phyloP scores from a whole-genome alignment of 1,140 invertebrate genomes.

The Brachionus plicatilis region DNA sequence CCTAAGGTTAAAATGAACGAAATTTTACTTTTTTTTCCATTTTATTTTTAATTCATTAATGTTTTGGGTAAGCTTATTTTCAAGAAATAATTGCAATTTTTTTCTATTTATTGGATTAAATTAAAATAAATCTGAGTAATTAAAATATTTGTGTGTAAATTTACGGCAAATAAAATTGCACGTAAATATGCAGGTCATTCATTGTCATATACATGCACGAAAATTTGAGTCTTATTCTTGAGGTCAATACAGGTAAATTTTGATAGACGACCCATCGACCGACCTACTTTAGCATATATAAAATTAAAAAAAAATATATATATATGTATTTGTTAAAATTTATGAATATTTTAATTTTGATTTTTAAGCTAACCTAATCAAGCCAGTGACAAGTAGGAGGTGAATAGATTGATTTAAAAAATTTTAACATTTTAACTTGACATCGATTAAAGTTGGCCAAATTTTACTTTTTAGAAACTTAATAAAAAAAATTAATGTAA shows the following conservation, averaged over 20 bases:
- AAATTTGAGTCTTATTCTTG: neutral
- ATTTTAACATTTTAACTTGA: neutral
- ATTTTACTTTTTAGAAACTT: neutral
- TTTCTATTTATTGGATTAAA: neutral
- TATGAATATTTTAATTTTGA: neutral
- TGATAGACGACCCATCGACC: neutral
- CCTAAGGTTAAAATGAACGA: neutral
- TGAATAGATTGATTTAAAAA: neutral
- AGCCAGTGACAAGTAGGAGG: neutral
- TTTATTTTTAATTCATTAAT: neutral
- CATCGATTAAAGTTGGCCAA: neutral
- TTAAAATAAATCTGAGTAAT: neutral
- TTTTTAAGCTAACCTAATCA: neutral
- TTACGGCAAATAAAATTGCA: neutral
- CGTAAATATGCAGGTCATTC: neutral
- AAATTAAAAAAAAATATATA: neutral
- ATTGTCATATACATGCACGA: neutral
- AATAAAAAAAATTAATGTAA: neutral
- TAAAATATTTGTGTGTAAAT: neutral
- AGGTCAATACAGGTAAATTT: constrained; percentile 4
- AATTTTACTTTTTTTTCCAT: neutral
- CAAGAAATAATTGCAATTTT: neutral
- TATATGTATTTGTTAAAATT: neutral
- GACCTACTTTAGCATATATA: neutral
- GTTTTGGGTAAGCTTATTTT: neutral